These are phyloP conservation scores for Porites lutea DNA, from an alignment of 64 coral and sea anemone genomes.

Conservation along the genomic window DNA sequence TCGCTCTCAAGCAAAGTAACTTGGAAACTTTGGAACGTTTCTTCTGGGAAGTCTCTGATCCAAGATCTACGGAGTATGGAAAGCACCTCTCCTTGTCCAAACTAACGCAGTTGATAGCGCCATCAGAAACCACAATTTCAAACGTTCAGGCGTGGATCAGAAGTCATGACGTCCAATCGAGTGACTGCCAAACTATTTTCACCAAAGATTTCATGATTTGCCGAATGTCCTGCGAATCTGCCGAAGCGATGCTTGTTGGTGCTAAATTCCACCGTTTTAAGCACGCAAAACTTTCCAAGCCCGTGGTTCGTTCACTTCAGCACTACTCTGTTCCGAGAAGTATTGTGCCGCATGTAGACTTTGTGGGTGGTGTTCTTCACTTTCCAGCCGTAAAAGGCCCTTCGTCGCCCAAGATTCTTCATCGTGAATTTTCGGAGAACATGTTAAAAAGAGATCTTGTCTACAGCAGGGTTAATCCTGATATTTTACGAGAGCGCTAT, in stretches of 20 bases:
- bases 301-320: constrained; percentile 71
- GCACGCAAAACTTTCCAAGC: constrained; percentile 58
- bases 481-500: constrained; percentile 81
- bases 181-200: constrained; percentile 57
- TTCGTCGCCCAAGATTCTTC: constrained; percentile 38
- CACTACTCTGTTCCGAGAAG: constrained; percentile 80
- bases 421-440: neutral
- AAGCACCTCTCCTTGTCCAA: constrained; percentile 63
- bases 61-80: constrained; percentile 70
- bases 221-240: constrained; percentile 56
- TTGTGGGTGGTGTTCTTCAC: constrained; percentile 89
- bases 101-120: constrained; percentile 66
- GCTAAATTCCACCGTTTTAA: constrained; percentile 88
- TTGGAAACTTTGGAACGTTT: constrained; percentile 66
- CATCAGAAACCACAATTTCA: constrained; percentile 55
- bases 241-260: constrained; percentile 76
- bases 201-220: constrained; percentile 91
- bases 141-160: constrained; percentile 74
- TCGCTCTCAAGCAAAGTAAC: constrained; percentile 97
- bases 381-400: constrained; percentile 82
- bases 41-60: constrained; percentile 95
- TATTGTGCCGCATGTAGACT: constrained; percentile 82
- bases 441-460: constrained; percentile 15
- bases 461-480: constrained; percentile 87
- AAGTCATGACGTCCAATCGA: constrained; percentile 40